Evolutionary conservation across 2,113 vertebrate genomes (phyloP), one percentile per base, ranked within the genome.

Genomic region (Engraulis encrasicolus): DNA sequence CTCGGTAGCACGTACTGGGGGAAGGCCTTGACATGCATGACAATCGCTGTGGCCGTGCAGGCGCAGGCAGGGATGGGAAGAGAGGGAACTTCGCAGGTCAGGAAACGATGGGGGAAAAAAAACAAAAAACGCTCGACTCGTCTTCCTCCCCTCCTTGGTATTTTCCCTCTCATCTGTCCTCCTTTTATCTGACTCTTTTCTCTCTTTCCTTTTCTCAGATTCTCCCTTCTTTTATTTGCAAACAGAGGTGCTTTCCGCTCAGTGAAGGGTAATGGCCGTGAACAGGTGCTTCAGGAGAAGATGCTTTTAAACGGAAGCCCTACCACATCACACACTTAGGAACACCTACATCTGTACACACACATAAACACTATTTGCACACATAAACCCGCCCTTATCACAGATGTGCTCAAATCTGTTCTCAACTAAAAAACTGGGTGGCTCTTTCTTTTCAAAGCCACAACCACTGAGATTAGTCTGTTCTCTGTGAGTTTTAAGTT

Each of bases 41-140:
- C 66, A 74, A 74, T 15, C 66, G 66, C n/a, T 54, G 20, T 74
- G 23, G 23, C n/a, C 6, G 6, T 58, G 54, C 23, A 31, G 15
- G 31, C 27, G 61, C 23, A 31, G 15, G 31, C 27, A 27, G 7
- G 27, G 66, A 85, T 78, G 82, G 81, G 81, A 86, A 78, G 78
- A 38, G 80, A 91, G 90, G 90, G 90, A 90, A 91, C 89, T 89
- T 87, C 88, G 90, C 89, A 88, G 87, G 91, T 85, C 78, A 86
- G 86, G 87, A 78, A 85, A 89, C 84, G 9, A 45, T n/a, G n/a
- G n/a, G 87, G 86, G 86, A 78, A 85, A 89, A 84, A 45, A 45
- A 45, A 45, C 3, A 45, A 45, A 45, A 34, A 74, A 74, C 61
- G 9, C 27, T 34, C 27, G 34, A 23, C 61, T 14, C 27, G 4